Evolutionary conservation across 2,888 invertebrate genomes (phyloP).

Genomic region (Rhagophthalmus giganteus): DNA sequence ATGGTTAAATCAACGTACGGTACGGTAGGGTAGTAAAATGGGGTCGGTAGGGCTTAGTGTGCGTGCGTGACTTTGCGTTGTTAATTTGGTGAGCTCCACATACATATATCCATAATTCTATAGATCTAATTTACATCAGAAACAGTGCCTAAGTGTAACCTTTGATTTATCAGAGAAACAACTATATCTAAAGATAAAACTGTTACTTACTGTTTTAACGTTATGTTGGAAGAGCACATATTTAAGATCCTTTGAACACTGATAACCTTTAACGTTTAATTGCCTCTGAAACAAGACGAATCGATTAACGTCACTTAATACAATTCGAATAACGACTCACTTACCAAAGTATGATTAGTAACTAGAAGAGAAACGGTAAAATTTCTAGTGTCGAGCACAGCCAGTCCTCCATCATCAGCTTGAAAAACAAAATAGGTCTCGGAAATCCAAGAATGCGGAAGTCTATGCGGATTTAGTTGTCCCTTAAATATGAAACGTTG

Average conservation of each 20-base stretch:
- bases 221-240: slow-evolving; percentile 88
- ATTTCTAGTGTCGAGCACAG: slow-evolving; percentile 79
- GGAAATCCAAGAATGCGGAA: slow-evolving; percentile 82
- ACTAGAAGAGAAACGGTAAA: slow-evolving; percentile 74
- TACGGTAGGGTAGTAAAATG: slow-evolving; percentile 9
- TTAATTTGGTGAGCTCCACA: slow-evolving; percentile 33
- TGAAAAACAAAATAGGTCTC: slow-evolving; percentile 83
- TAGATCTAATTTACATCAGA: slow-evolving; percentile 36
- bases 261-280: slow-evolving; percentile 83
- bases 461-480: slow-evolving; percentile 53
- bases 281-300: slow-evolving; percentile 68
- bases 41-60: too few relatives aligned
- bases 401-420: slow-evolving; percentile 81
- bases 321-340: slow-evolving; percentile 53
- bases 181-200: not conserved
- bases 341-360: slow-evolving; percentile 84
- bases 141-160: slow-evolving; percentile 31
- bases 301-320: too few relatives aligned
- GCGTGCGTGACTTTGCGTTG: slow-evolving; percentile 40
- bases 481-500: slow-evolving; percentile 40
- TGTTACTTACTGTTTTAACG: slow-evolving; percentile 76
- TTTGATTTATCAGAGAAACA: slow-evolving; percentile 40
- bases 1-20: not conserved
- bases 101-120: slow-evolving; percentile 36
- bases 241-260: slow-evolving; percentile 82